These are phyloP conservation scores for Isotomurus palustris DNA, from an alignment of 2,888 invertebrate species.

Conservation along the genomic window DNA sequence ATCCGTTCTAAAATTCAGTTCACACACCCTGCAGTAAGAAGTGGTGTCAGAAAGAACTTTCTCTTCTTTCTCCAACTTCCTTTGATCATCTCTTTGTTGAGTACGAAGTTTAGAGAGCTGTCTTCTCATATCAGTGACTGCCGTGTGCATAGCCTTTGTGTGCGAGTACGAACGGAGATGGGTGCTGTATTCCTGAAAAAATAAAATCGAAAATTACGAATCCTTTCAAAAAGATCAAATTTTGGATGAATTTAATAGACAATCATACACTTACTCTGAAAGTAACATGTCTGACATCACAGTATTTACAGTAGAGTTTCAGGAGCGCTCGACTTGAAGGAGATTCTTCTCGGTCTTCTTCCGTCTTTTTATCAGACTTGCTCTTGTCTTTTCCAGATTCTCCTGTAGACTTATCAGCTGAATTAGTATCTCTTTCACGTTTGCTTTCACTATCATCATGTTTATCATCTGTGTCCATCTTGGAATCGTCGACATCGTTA, in stretches of 20 bases:
- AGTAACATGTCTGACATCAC: constrained; percentile 41
- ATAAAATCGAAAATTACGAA: not conserved
- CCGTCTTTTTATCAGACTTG: constrained; percentile 9
- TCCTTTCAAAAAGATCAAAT: not conserved
- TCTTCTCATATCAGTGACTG: constrained; percentile 38
- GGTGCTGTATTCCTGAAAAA: constrained; percentile 38
- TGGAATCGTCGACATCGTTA: too few species aligned
- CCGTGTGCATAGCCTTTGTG: constrained; percentile 33
- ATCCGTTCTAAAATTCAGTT: constrained; percentile 45
- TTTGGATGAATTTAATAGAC: not conserved
- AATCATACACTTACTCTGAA: constrained; percentile 33
- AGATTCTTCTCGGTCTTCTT: constrained; percentile 16
- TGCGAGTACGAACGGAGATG: constrained; percentile 40
- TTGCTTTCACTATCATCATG: constrained; percentile 1
- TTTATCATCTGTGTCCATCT: not conserved
- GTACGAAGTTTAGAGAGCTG: constrained; percentile 33
- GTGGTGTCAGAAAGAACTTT: constrained; percentile 45
- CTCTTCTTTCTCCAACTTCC: constrained; percentile 42
- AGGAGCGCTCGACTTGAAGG: constrained; percentile 32
- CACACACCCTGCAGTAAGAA: constrained; percentile 44
- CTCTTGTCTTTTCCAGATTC: constrained; percentile 14
- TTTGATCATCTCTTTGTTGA: constrained; percentile 42
- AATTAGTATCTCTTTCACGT: constrained; percentile 4
- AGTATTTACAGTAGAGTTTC: constrained; percentile 43
- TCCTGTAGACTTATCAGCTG: constrained; percentile 5